These are phyloP conservation scores for Urosaurus nigricauda DNA, from an alignment of 2,797 vertebrate genomes.

Conservation along the genomic window DNA sequence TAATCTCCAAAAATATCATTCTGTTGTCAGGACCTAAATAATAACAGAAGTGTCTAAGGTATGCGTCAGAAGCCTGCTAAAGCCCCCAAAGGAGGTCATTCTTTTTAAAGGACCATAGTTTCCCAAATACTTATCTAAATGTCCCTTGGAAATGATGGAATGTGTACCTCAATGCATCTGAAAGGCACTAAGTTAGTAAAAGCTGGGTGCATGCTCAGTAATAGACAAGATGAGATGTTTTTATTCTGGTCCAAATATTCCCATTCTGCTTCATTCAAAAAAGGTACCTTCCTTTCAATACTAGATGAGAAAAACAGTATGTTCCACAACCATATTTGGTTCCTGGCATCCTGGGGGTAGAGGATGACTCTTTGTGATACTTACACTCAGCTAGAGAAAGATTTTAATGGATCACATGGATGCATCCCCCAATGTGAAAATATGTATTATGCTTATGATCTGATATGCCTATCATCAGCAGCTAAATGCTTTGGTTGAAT, in stretches of 20 bases:
- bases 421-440: no score
- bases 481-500: no score
- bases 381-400: background rate
- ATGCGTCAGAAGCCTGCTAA: background rate
- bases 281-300: background rate
- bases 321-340: background rate
- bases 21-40: background rate
- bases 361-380: background rate
- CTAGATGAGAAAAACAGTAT: background rate
- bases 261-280: background rate
- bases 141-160: no score
- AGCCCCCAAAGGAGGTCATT: background rate
- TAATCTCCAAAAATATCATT: no score
- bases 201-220: background rate
- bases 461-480: no score
- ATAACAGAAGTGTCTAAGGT: background rate
- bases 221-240: background rate
- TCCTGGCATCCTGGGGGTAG: background rate
- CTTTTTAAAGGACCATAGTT: background rate
- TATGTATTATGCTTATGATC: no score
- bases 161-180: background rate
- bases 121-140: no score
- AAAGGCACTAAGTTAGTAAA: background rate
- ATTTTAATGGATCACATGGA: background rate
- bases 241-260: background rate